Base-by-base conservation (phyloP, 64 coral and sea anemone genomes). In the Montipora efflorescens region DNA sequence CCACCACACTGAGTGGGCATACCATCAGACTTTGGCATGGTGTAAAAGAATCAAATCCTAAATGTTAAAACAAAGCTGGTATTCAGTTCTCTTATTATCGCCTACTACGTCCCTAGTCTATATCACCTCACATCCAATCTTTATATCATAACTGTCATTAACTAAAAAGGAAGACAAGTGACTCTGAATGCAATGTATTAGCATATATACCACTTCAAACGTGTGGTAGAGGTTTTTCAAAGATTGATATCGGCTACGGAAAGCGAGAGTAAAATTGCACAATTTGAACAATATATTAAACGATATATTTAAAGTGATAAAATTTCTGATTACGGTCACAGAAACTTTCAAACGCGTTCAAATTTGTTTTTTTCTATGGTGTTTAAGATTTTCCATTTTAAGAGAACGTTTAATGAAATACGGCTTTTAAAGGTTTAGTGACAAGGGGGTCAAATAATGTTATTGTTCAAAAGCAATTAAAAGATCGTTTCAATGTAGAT, bases 271-370 rank as follows among this genome's bases (percentile, higher is more conserved):
- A 15, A 86, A 46, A 50, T 84, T 70, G 19, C 82, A 47, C 82
- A 86, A 71, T 86, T 72, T 86, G 66, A 47, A 71, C 82, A 86
- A 86, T 86, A 86, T 86, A 86, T 28, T 86, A 86, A 72, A 86
- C 10, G 66, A 86, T 67, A 86, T 51, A 71, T 71, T 86, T 12
- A 20, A 86, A 71, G 64, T 71, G 47, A 85, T 85, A 22, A n/a
- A 49, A 49, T 18, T 48, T 20, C 21, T 22, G 47, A 86, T 50
- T 71, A 50, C 46, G 1, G 76, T 49, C 46, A 78, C 46, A 47
- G 47, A 48, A 77, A 45, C 75, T 49, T 18, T 1, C 18, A 52
- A 78, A 1, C 19, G 47, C 1, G 76, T 49, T 20, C 15, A 49
- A 48, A 48, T 4, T 15, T 8, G 1, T 48, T 10, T 36, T 8